Evolutionary conservation across 2,888 invertebrate genomes (phyloP).

Genomic region (Exocentrus adspersus): DNA sequence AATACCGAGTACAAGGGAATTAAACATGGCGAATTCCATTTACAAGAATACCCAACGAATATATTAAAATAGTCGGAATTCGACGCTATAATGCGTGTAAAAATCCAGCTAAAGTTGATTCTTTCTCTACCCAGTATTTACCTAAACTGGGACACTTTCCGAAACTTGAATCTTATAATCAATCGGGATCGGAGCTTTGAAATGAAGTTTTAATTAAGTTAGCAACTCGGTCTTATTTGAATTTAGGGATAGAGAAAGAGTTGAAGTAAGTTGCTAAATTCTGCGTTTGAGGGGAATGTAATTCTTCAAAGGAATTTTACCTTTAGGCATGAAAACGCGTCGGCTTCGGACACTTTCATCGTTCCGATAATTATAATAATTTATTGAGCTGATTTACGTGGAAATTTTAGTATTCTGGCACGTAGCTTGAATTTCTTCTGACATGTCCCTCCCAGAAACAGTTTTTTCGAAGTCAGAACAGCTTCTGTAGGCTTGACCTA

Average conservation of each 20-base stretch:
- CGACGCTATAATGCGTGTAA: no score
- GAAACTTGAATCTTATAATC: background rate
- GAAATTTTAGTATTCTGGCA: no score
- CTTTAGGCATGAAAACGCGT: background rate
- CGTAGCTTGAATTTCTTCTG: no score
- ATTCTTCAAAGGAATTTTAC: background rate
- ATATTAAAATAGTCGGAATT: no score
- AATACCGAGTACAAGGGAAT: slow-evolving; percentile 1
- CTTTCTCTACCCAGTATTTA: background rate
- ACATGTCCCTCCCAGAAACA: no score
- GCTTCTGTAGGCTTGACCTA: no score
- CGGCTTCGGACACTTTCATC: background rate
- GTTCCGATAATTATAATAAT: background rate
- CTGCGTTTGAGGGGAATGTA: background rate
- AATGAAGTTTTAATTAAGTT: slow-evolving; percentile 13
- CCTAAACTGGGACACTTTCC: background rate
- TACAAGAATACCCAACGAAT: no score
- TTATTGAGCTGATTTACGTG: no score
- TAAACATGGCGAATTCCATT: slow-evolving; percentile 8
- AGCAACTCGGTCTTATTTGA: slow-evolving; percentile 1
- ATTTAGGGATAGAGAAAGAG: background rate
- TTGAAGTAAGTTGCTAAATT: background rate
- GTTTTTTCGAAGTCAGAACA: no score
- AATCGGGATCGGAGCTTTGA: background rate
- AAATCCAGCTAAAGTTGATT: background rate